A percentile compares a stretch with the other conserved stretches of the same genome.
These are phyloP conservation scores for Zaprionus bogoriensis DNA, from an alignment of 2,888 invertebrate genomes.

Conservation along the genomic window DNA sequence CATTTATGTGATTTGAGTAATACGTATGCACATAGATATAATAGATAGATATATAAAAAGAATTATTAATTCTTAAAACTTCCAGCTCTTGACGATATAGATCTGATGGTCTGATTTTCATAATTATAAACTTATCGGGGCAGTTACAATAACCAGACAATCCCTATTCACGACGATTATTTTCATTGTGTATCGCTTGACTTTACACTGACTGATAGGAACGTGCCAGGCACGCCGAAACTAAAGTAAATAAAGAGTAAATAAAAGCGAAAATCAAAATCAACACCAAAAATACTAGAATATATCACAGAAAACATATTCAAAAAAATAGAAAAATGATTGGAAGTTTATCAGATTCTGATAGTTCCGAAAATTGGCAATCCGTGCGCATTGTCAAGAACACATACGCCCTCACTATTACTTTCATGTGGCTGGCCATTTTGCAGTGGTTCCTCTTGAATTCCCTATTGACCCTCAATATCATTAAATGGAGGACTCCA, in stretches of 20 bases:
- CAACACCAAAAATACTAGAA: too few relatives aligned
- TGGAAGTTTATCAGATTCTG: neutral
- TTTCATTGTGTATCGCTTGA: conserved; percentile 28
- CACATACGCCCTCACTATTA: neutral
- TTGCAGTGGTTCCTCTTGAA: conserved; percentile 7
- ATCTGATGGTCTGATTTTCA: too few relatives aligned
- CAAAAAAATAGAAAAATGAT: neutral
- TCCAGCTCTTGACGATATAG: too few relatives aligned
- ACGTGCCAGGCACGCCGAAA: conserved; percentile 10
- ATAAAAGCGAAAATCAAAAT: too few relatives aligned
- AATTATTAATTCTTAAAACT: too few relatives aligned
- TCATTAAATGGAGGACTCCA: neutral
- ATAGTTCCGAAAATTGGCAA: neutral
- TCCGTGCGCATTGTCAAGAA: neutral
- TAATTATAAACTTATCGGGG: too few relatives aligned
- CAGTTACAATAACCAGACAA: conserved; percentile 39
- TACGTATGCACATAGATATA: too few relatives aligned
- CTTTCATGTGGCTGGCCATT: neutral
- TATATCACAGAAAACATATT: too few relatives aligned
- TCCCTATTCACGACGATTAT: conserved; percentile 34
- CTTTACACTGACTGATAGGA: conserved; percentile 5
- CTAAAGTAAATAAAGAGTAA: neutral
- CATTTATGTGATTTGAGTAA: too few relatives aligned
- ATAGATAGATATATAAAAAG: too few relatives aligned
- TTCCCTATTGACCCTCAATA: neutral